Base-by-base conservation (phyloP, 2,888 invertebrate species). In the Torymus tubicola region DNA sequence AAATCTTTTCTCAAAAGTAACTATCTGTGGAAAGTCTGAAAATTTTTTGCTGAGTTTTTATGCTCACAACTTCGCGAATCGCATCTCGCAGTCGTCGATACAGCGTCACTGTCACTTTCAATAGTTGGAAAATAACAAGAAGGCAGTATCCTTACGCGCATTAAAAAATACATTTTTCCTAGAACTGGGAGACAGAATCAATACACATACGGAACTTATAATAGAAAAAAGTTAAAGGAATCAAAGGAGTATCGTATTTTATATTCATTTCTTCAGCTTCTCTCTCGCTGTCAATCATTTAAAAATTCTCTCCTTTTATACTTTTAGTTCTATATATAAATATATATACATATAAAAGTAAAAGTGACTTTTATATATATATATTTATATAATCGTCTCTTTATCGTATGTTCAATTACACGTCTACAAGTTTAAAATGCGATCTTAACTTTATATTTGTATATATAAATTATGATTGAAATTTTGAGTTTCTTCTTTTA, bases 361-460 rank as follows among this genome's bases (percentile, higher is more conserved):
- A 21, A 21, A 21, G 21, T 21, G 2, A 21, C 21, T 21, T 21
- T 57, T 69, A 60, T 73, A 65, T 60, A 12, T 74, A 65, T 74
- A 71, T 61, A 67, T 53, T 53, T 69, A 24, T 60, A 55, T 68
- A 58, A 31, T 69, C 3, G 42, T 60, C 42, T 71, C 52, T 61
- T 68, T 75, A 74, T 61, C 73, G 69, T 72, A 61, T 68, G 65
- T 81, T 65, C 31, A 57, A 74, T 77, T 80, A 68, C 42, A 81
- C 69, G 81, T 81, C 81, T 84, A 81, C 71, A 72, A 68, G 69
- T 84, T 82, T 81, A 82, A 83, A 83, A 84, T 84, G 69, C 81
- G 84, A 80, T 67, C 74, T 67, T 72, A 61, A 50, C 8, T 71
- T 65, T 82, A 79, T 68, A 57, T 83, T 52, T 78, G 64, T 76